Conservation (phyloP, 2,888 invertebrate species). For the Hirudinaria manillensis region DNA sequence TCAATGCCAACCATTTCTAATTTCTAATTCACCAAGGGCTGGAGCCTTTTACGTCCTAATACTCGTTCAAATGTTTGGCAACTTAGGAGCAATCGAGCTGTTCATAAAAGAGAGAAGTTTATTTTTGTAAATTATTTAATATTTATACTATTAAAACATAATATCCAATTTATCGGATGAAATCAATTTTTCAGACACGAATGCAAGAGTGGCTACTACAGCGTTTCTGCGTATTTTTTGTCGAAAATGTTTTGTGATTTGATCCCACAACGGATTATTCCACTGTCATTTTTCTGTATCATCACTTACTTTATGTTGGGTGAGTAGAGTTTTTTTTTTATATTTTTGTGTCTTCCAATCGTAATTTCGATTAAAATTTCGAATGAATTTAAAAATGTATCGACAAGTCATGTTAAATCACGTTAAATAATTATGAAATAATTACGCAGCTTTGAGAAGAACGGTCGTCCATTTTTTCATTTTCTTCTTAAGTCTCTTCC, state of each 20-base stretch:
- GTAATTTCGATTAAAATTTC: background rate
- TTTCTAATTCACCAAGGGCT: conserved; percentile 42
- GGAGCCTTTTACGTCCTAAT: conserved; percentile 54
- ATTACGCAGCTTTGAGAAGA: conserved; percentile 35
- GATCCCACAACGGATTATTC: conserved; percentile 34
- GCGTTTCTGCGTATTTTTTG: conserved; percentile 37
- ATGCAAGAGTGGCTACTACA: conserved; percentile 36
- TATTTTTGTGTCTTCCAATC: background rate
- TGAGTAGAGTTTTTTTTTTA: conserved; percentile 7
- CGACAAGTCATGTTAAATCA: background rate
- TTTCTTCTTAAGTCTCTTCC: conserved; percentile 47
- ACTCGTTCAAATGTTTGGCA: conserved; percentile 54
- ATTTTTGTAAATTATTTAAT: conserved; percentile 49
- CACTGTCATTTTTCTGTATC: conserved; percentile 29
- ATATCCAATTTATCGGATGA: background rate
- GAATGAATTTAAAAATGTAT: too few relatives aligned
- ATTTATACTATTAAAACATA: background rate
- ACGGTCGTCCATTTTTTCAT: conserved; percentile 48
- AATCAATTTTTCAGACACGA: conserved; percentile 35
- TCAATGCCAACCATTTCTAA: background rate
- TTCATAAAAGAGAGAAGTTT: conserved; percentile 53
- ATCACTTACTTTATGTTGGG: conserved; percentile 38
- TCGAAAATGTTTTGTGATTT: conserved; percentile 38
- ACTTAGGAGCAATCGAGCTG: conserved; percentile 52
- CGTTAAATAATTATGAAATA: too few relatives aligned